These are phyloP conservation scores for Drosophila nigricruria DNA, from an alignment of 2,888 invertebrate species.

Conservation along the genomic window DNA sequence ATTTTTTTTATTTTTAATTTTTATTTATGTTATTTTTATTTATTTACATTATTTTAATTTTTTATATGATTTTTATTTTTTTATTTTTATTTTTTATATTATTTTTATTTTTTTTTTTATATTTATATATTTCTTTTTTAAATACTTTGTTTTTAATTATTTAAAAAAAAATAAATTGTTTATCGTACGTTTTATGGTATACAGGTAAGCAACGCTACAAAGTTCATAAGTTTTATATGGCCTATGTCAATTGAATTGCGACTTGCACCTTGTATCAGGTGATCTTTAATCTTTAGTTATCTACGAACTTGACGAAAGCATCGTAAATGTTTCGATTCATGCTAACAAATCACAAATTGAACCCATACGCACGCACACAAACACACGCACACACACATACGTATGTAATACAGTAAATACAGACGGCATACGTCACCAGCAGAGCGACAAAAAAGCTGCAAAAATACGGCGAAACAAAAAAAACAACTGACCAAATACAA, in stretches of 20 bases:
- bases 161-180: neutral
- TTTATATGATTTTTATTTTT: no score
- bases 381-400: neutral
- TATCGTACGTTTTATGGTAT: neutral
- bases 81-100: no score
- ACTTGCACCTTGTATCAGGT: slow-evolving; percentile 24
- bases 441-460: slow-evolving; percentile 19
- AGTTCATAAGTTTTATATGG: slow-evolving; percentile 1
- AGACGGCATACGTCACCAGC: slow-evolving; percentile 24
- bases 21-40: no score
- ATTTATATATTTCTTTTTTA: no score
- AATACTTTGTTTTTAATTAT: no score
- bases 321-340: slow-evolving; percentile 34
- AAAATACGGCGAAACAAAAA: slow-evolving; percentile 25
- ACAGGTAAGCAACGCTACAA: neutral
- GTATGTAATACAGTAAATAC: neutral
- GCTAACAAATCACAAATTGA: slow-evolving; percentile 51
- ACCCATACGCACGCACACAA: neutral
- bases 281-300: slow-evolving; percentile 31
- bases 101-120: no score
- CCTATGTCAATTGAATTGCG: slow-evolving; percentile 26
- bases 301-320: slow-evolving; percentile 12
- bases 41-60: no score
- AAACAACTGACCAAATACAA: slow-evolving; percentile 46
- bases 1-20: no score